A percentile compares a stretch with the other conserved stretches of the same genome.
phyloP scores from a whole-genome alignment of 2,113 vertebrate genomes.

The Aegithalos caudatus region DNA sequence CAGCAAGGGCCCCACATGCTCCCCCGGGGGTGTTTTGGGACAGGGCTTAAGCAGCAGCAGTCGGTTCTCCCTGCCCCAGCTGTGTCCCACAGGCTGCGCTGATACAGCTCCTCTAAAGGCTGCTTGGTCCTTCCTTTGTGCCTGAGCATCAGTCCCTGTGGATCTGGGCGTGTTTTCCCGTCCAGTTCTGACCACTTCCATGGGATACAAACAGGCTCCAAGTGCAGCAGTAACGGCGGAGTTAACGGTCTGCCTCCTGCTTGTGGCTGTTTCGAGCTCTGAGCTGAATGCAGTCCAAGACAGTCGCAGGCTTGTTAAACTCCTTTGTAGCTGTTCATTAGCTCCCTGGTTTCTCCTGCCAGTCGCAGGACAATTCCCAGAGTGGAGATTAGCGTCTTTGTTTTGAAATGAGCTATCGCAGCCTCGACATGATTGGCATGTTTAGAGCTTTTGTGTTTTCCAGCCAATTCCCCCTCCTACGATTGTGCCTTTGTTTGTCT shows the following conservation, averaged over 20 bases:
- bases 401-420: neutral
- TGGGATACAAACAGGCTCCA: neutral
- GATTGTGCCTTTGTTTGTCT: conserved; percentile 1
- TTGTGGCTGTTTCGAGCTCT: neutral
- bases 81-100: neutral
- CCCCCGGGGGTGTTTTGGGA: neutral
- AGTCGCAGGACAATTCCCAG: neutral
- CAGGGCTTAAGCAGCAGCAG: neutral
- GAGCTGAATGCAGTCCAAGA: neutral
- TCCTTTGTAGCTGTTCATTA: neutral
- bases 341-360: neutral
- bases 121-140: neutral
- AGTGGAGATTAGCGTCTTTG: neutral
- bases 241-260: neutral
- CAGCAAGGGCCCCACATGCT: neutral
- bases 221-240: neutral
- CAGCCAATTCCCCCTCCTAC: neutral
- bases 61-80: neutral
- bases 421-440: neutral
- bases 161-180: neutral
- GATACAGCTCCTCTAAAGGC: neutral
- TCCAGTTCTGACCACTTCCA: neutral
- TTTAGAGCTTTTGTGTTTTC: conserved; percentile 20
- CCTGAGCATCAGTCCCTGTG: neutral
- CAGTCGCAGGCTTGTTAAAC: neutral